Base-by-base conservation (phyloP, 2,113 vertebrate genomes). In the Chaenogobius annularis region DNA sequence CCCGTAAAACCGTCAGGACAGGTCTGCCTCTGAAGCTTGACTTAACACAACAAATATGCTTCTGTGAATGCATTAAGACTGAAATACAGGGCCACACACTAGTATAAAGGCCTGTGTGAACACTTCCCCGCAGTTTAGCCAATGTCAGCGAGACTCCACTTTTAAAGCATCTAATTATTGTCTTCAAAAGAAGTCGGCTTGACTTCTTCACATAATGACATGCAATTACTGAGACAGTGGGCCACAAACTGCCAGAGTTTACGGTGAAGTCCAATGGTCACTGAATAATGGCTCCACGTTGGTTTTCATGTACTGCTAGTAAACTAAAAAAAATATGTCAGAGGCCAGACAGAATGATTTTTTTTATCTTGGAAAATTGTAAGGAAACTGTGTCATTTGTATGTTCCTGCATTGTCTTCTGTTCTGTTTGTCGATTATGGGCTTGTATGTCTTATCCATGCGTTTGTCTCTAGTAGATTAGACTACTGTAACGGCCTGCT, bases 181-280 rank as follows among this genome's bases (percentile, higher is more conserved):
- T 80, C 80, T 73, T 84, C 73, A 83, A 74, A 88, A 78, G 44
- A 47, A 71, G 54, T 69, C n/a, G 48, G 62, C 69, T 54, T 68
- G 64, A 66, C 55, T 71, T 84, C 72, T 66, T 46, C 67, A 64
- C 40, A 70, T 89, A 87, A 88, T 89, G 80, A 84, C 82, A 65
- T 76, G 77, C 81, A 82, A 90, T 90, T 89, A 88, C 62, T 62
- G 72, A 76, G 75, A 86, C 81, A 77, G 75, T 68, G 71, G 68
- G 73, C 70, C 79, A 82, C 87, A 90, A 83, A 77, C 68, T 81
- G 84, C 69, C 71, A 77, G 74, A 85, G 69, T 77, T 80, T 72
- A 83, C 58, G 8, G 55, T 86, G 72, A 81, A 80, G 75, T 68
- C 69, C 54, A 76, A 47, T 75, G 73, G 44, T 23, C 63, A 76